Evolutionary conservation across 1,140 invertebrate species (phyloP).

Genomic region (Penaeus chinensis): DNA sequence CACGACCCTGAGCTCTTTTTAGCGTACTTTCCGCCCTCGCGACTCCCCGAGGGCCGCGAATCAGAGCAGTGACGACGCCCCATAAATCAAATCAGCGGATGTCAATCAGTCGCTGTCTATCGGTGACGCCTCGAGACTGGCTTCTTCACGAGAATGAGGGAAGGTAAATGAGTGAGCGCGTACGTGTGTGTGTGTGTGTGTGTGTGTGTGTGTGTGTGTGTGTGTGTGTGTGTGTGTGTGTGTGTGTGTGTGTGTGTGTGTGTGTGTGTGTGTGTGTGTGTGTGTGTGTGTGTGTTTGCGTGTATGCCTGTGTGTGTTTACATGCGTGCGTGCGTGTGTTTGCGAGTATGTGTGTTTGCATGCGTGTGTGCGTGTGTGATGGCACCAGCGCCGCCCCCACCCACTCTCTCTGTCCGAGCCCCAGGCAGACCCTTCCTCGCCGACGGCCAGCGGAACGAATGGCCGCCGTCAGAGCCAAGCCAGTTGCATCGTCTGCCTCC

Average conservation of each 20-base stretch:
- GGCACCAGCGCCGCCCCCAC: too few species aligned
- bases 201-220: not conserved
- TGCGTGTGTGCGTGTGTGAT: not conserved
- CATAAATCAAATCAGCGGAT: not conserved
- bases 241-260: not conserved
- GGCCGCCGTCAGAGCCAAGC: not conserved
- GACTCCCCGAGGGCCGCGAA: too few species aligned
- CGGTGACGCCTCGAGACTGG: not conserved
- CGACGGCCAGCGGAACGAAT: not conserved
- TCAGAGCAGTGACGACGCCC: too few species aligned
- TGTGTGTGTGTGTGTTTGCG: not conserved
- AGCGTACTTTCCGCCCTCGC: too few species aligned
- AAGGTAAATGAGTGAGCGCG: not conserved
- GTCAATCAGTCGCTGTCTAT: slow-evolving; percentile 21
- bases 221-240: not conserved
- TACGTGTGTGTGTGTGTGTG: slow-evolving; percentile 12
- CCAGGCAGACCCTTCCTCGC: not conserved
- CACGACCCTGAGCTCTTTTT: too few species aligned
- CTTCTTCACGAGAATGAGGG: slow-evolving; percentile 5
- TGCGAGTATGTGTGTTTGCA: not conserved
- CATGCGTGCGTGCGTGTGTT: not conserved
- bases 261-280: not conserved
- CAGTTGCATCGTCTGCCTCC: too few species aligned
- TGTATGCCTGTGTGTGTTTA: not conserved
- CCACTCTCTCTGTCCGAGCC: not conserved